Evolutionary conservation across 2,113 vertebrate species (phyloP), one percentile per base, ranked within the genome.

Genomic region (Sylvia atricapilla): DNA sequence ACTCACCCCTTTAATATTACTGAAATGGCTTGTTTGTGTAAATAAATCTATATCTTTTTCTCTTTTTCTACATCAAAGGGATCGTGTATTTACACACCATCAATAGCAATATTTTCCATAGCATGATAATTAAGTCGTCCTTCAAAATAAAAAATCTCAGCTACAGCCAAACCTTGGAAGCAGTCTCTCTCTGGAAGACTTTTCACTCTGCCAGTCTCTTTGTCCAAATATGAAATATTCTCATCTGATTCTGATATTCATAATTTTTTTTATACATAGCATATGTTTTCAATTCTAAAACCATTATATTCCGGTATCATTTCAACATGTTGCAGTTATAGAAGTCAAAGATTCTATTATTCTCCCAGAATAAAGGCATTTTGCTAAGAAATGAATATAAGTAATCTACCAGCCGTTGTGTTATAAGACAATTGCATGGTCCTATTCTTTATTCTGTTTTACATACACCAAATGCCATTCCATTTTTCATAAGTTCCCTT

Each of bases 391-490:
- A 68, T 64, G 1, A 64, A 76, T 60, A 24, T 14, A 86, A 76
- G 27, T 46, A 47, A 20, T 47, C 20, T 30, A 50, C 15, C 56
- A 55, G 11, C 5, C 53, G 16, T 59, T 64, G 62, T 64, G 21
- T 53, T 49, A 20, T 49, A 55, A 63, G 23, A 46, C 15, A 73
- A 50, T 11, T 50, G 4, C 0, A 0, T 47, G 4, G 8, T 69
- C 68, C n/a, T 12, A 16, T 64, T 84, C 33, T 82, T 46, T 49
- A 28, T 83, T 91, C 44, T 75, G 13, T 88, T 95, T 87, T 78
- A 70, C 39, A 24, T 30, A 63, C 30, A 31, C 4, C n/a, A 82
- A 22, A 10, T 47, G 5, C 55, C 5, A 3, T 62, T 90, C 28
- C 5, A 41, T 44, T 89, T 27, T 59, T 83, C 25, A 6, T 72